phyloP scores from a whole-genome alignment of 2,113 vertebrate species.

The Oreochromis aureus region DNA sequence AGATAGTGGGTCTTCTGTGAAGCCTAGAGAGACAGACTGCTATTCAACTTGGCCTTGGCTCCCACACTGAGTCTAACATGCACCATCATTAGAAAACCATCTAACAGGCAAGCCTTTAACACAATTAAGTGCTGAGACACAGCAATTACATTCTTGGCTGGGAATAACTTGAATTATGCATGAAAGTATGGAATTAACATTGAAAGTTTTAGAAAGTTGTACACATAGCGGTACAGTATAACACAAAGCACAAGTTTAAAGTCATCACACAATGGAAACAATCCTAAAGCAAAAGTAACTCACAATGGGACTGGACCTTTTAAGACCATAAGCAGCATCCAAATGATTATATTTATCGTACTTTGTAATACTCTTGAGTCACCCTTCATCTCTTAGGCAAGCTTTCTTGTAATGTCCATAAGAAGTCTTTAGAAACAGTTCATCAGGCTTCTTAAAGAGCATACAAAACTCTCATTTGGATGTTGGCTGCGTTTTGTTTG shows the following conservation, averaged over 20 bases:
- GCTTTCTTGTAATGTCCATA: not conserved
- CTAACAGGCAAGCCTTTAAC: slow-evolving; percentile 15
- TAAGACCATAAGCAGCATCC: not conserved
- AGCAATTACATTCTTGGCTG: not conserved
- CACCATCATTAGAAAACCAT: slow-evolving; percentile 22
- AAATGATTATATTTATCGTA: not conserved
- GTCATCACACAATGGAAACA: not conserved
- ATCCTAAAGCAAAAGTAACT: not conserved
- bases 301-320: not conserved
- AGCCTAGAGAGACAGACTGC: slow-evolving; percentile 13
- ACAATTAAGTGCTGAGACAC: not conserved
- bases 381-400: not conserved
- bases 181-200: not conserved
- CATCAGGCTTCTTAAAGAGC: not conserved
- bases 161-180: not conserved
- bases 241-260: not conserved
- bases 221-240: not conserved
- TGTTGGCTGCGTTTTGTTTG: not conserved
- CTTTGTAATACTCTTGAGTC: not conserved
- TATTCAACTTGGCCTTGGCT: slow-evolving; percentile 38
- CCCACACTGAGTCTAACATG: slow-evolving; percentile 4
- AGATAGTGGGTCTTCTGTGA: slow-evolving; percentile 46
- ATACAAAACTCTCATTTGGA: not conserved
- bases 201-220: not conserved
- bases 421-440: not conserved